Conservation (phyloP, 1,140 invertebrate genomes). For the Stegodyphus dumicola region DNA sequence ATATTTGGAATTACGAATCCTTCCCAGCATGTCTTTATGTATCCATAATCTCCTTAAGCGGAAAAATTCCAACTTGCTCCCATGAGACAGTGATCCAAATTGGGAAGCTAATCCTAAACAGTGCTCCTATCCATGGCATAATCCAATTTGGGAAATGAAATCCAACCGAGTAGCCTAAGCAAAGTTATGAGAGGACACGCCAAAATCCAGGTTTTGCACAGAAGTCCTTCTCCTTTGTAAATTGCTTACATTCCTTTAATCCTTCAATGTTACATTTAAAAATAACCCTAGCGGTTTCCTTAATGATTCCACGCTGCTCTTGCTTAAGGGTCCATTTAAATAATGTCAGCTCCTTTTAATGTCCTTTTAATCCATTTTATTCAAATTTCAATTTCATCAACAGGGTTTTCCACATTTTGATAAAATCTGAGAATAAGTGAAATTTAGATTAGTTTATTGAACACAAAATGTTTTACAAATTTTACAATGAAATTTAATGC, state of each 20-base stretch:
- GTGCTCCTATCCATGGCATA: background rate
- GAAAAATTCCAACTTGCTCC: constrained; percentile 1
- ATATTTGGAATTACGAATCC: constrained; percentile 5
- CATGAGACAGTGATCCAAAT: background rate
- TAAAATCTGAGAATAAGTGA: constrained; percentile 60
- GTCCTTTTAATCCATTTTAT: constrained; percentile 25
- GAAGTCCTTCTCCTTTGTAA: background rate
- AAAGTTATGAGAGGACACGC: background rate
- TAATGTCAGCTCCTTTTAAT: constrained; percentile 4
- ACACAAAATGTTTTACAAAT: background rate
- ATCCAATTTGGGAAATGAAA: constrained; percentile 7
- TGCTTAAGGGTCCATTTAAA: constrained; percentile 35
- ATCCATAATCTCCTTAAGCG: background rate
- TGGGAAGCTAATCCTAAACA: constrained; percentile 7
- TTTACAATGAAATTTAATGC: background rate
- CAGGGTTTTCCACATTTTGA: constrained; percentile 22
- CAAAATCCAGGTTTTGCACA: background rate
- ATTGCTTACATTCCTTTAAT: constrained; percentile 14
- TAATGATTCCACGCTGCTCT: background rate
- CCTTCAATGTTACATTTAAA: background rate
- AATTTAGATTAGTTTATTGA: constrained; percentile 57
- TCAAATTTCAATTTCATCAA: constrained; percentile 31
- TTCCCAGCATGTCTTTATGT: constrained; percentile 17
- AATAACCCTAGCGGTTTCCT: constrained; percentile 25
- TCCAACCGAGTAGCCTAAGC: background rate